Evolutionary conservation across 2,888 invertebrate genomes (phyloP).

Genomic region (Heliconius aoede): DNA sequence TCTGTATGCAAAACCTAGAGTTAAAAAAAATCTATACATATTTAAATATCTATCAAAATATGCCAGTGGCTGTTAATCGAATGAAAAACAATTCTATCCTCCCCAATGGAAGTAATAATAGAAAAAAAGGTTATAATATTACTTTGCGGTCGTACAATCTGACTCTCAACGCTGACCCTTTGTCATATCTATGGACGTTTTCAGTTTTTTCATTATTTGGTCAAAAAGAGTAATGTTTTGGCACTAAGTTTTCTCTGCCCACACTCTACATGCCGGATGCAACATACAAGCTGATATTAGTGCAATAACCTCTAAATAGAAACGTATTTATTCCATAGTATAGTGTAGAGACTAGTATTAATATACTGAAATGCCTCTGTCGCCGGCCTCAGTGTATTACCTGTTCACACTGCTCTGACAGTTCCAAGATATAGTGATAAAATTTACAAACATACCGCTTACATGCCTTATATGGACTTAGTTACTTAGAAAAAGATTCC

Average conservation of each 20-base stretch:
- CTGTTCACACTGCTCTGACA: constrained; percentile 17
- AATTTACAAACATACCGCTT: constrained; percentile 13
- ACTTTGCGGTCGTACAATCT: constrained; percentile 34
- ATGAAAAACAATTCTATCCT: constrained; percentile 37
- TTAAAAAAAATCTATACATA: neutral
- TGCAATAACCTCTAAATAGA: neutral
- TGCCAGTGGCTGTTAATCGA: constrained; percentile 23
- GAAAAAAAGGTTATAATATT: constrained; percentile 43
- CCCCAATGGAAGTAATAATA: constrained; percentile 40
- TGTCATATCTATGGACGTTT: constrained; percentile 17
- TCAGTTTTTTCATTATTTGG: neutral
- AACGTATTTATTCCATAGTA: neutral
- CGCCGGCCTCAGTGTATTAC: constrained; percentile 15
- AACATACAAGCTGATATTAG: neutral
- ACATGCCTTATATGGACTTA: neutral
- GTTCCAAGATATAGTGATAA: constrained; percentile 17
- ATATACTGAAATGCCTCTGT: constrained; percentile 8
- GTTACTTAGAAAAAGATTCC: neutral
- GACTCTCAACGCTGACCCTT: constrained; percentile 30
- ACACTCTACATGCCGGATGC: no score
- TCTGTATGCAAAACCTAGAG: neutral
- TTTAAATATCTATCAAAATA: neutral
- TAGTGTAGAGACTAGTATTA: constrained; percentile 1
- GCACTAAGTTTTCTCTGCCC: no score
- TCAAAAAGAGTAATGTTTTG: no score